Percentiles rank a stretch among this genome's conserved stretches.
Conservation (phyloP, 2,888 invertebrate genomes). For the Sarcophaga carnaria region DNA sequence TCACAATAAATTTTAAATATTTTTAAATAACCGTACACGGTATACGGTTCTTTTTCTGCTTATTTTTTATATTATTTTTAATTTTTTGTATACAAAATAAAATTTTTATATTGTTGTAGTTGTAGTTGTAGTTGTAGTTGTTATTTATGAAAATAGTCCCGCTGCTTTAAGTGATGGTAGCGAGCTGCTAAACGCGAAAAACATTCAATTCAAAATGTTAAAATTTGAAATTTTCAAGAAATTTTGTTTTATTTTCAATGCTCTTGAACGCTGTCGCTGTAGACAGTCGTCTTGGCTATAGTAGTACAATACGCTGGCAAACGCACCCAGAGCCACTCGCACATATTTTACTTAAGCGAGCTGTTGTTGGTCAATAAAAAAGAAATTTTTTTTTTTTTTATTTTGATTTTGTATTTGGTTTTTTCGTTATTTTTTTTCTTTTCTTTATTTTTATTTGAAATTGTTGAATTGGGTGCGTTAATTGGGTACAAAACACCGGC, state of each 20-base stretch:
- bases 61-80: background rate
- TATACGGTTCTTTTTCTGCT: background rate
- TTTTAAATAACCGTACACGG: conserved; percentile 12
- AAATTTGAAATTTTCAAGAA: conserved; percentile 13
- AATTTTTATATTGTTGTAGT: background rate
- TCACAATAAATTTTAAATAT: conserved; percentile 42
- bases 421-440: background rate
- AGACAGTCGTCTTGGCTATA: background rate
- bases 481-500: conserved; percentile 81
- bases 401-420: background rate
- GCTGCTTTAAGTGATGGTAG: conserved; percentile 3
- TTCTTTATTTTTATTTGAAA: background rate
- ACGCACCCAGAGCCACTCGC: background rate
- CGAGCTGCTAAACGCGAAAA: background rate
- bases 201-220: conserved; percentile 27
- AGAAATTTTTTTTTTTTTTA: too few relatives aligned
- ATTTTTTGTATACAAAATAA: background rate
- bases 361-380: background rate
- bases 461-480: conserved; percentile 75
- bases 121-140: background rate
- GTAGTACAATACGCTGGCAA: background rate
- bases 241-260: conserved; percentile 13
- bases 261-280: conserved; percentile 15
- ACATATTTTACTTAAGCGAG: background rate
- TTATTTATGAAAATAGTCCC: conserved; percentile 12